phyloP scores from a whole-genome alignment of 2,797 vertebrate species.

The Rachycentron canadum region DNA sequence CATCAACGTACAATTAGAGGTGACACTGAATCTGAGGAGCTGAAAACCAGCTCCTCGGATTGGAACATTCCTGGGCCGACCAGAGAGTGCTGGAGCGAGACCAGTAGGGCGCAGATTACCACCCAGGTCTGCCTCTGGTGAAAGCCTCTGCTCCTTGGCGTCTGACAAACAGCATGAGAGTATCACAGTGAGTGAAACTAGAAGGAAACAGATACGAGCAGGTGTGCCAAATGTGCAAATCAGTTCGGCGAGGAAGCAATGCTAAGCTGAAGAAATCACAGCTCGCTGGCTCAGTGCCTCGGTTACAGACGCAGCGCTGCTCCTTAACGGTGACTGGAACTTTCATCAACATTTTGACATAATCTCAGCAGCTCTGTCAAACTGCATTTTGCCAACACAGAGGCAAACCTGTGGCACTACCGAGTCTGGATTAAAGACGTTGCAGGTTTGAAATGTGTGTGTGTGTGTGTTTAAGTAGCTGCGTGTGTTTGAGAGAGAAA shows the following conservation, averaged over 20 bases:
- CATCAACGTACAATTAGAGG: conserved; percentile 70
- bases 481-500: conserved; percentile 5
- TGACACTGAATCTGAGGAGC: conserved; percentile 65
- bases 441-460: conserved; percentile 10
- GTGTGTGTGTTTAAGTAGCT: conserved; percentile 21
- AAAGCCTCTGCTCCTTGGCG: conserved; percentile 61
- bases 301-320: conserved; percentile 21
- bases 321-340: conserved; percentile 57
- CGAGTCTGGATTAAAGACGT: conserved; percentile 33
- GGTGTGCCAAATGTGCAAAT: conserved; percentile 76
- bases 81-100: conserved; percentile 64
- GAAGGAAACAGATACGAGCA: conserved; percentile 66
- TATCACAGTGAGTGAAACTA: conserved; percentile 38
- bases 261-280: conserved; percentile 56
- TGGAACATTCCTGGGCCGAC: conserved; percentile 74
- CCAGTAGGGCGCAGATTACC: conserved; percentile 70
- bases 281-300: conserved; percentile 52
- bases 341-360: conserved; percentile 73
- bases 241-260: conserved; percentile 51
- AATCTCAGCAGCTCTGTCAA: conserved; percentile 68
- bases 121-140: conserved; percentile 65
- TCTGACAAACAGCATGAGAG: conserved; percentile 68
- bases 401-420: conserved; percentile 39
- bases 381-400: conserved; percentile 53
- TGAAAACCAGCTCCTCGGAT: conserved; percentile 60